Base-by-base conservation (phyloP, 2,113 vertebrate species). In the Leptobrachium leishanense region DNA sequence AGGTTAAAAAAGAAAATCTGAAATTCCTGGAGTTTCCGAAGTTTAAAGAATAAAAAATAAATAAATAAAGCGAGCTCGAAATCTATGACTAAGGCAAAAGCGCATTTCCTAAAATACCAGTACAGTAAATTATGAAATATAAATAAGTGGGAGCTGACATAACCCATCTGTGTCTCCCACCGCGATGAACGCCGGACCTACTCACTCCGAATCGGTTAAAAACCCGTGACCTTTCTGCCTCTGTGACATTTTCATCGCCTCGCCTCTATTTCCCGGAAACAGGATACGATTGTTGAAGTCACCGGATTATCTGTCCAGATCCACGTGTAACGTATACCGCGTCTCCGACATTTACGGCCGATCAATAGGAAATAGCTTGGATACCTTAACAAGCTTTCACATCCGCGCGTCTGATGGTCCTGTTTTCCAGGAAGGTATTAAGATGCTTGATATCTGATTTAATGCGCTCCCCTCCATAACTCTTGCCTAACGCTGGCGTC, bases 381-480 rank as follows among this genome's bases (percentile, higher is more conserved):
- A 80, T 80, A 80, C 70, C 77, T 80, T 31, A 73, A 80, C 46
- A 57, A 39, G 43, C 43, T 67, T 80, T 80, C 77, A 80, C 77
- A 80, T 80, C 77, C 77, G 77, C 57, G 63, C 65, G 71, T 73
- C 62, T 80, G 76, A 72, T 43, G 41, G 44, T 70, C 59, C 43
- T 76, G 20, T 31, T 55, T 72, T 69, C 43, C 71, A 74, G 77
- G 70, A 80, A 71, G 55, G 68, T 78, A 78, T 78, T 43, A 63
- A 44, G 77, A 71, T 79, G 64, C 43, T 13, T 65, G 57, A 9
- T 20, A 20, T 9, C 75, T 44, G 50, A 62, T 39, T 64, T 43
- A 43, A 12, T 57, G 39, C 83, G 69, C 83, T 66, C 82, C 79
- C 59, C 82, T 72, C 81, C 82, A 83, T 85, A 85, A 82, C 79